Evolutionary conservation across 2,797 vertebrate species (phyloP).

Genomic region (Acrocephalus scirpaceus): DNA sequence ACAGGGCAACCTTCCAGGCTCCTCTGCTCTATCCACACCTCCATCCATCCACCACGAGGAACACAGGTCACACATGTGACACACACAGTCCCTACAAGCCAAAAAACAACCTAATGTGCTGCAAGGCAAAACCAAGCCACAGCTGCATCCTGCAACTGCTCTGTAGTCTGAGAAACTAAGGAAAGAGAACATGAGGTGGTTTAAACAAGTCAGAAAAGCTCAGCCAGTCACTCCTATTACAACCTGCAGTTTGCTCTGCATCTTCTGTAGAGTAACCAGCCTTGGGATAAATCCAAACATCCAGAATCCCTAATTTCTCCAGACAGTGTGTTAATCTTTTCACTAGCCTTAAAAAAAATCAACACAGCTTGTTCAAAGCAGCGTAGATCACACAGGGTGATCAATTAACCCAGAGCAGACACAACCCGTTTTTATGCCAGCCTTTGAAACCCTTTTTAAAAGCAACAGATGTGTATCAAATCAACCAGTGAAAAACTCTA

Average conservation of each 20-base stretch:
- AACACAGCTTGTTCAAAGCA: background rate
- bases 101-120: too few species aligned
- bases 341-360: background rate
- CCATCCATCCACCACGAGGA: background rate
- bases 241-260: background rate
- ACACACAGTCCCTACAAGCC: fast-evolving
- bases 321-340: background rate
- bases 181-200: background rate
- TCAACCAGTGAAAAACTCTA: background rate
- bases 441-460: background rate
- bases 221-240: background rate
- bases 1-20: background rate
- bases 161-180: background rate
- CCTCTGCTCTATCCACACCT: background rate
- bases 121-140: background rate
- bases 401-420: background rate
- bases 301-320: background rate
- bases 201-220: background rate
- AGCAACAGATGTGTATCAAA: background rate
- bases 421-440: background rate
- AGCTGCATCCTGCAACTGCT: background rate
- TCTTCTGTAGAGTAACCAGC: background rate
- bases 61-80: too few species aligned
- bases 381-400: background rate
- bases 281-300: background rate